Evolutionary conservation across 2,888 invertebrate genomes (phyloP).

Genomic region (Lepidochitona cinerea): DNA sequence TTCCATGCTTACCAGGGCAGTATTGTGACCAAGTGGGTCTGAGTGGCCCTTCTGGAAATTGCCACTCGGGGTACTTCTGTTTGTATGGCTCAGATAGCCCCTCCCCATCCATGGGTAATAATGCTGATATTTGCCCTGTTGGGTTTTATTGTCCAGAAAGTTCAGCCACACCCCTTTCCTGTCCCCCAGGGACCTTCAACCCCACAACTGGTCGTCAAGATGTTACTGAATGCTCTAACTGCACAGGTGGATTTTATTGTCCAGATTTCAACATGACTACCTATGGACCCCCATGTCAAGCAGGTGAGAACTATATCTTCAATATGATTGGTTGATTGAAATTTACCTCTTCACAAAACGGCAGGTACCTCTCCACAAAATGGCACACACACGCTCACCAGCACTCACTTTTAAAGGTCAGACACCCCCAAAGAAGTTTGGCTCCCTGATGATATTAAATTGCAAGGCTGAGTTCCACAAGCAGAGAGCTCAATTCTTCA

Average conservation of each 20-base stretch:
- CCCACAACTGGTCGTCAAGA: conserved; percentile 41
- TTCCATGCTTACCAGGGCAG: conserved; percentile 56
- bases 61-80: conserved; percentile 59
- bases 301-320: too few species aligned
- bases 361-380: too few species aligned
- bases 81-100: conserved; percentile 49
- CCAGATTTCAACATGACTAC: conserved; percentile 52
- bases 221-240: conserved; percentile 49
- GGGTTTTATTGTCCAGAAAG: conserved; percentile 65
- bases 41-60: conserved; percentile 44
- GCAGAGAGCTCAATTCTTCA: too few species aligned
- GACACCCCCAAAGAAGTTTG: too few species aligned
- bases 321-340: too few species aligned
- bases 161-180: conserved; percentile 45
- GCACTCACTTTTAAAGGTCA: too few species aligned
- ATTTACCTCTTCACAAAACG: too few species aligned
- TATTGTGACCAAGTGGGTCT: conserved; percentile 56
- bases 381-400: too few species aligned
- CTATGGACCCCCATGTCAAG: conserved; percentile 44
- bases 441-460: too few species aligned
- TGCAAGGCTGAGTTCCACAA: too few species aligned
- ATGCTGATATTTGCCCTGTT: conserved; percentile 58
- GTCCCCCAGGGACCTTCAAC: conserved; percentile 57
- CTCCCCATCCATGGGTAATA: conserved; percentile 49
- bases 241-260: conserved; percentile 60